phyloP scores from a whole-genome alignment of 2,888 invertebrate species.

The Cephus pulcher region DNA sequence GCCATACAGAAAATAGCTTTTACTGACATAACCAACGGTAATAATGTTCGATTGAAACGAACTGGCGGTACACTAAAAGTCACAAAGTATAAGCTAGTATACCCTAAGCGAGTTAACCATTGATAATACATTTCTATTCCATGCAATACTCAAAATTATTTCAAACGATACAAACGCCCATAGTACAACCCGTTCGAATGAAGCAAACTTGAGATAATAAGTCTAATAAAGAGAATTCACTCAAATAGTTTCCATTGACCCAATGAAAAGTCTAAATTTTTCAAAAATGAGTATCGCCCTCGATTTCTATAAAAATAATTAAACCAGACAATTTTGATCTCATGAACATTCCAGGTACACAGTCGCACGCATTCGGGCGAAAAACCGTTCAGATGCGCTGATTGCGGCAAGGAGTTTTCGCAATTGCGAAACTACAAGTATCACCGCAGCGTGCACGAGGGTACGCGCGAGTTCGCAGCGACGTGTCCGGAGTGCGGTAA shows the following conservation, averaged over 20 bases:
- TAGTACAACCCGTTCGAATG: neutral
- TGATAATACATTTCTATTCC: neutral
- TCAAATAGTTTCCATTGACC: neutral
- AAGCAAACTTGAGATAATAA: neutral
- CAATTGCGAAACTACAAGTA: conserved; percentile 88
- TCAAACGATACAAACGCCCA: too few species aligned
- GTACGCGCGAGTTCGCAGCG: conserved; percentile 84
- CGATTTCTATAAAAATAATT: neutral
- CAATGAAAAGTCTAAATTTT: neutral
- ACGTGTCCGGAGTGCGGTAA: conserved; percentile 83
- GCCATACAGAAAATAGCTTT: neutral
- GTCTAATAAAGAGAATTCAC: neutral
- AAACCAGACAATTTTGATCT: neutral
- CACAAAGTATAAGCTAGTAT: neutral
- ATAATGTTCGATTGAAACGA: neutral
- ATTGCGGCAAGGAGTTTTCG: conserved; percentile 85
- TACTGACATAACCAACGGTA: neutral
- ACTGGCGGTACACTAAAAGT: neutral
- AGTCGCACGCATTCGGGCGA: conserved; percentile 66
- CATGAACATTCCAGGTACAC: conserved; percentile 55
- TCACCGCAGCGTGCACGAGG: conserved; percentile 82
- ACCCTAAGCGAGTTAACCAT: neutral
- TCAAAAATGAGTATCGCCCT: neutral
- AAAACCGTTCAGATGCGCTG: conserved; percentile 77
- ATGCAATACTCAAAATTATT: neutral